A percentile compares a stretch with the other conserved stretches of the same genome.
phyloP scores from a whole-genome alignment of 2,888 invertebrate species.

The Drosophila greeni region DNA sequence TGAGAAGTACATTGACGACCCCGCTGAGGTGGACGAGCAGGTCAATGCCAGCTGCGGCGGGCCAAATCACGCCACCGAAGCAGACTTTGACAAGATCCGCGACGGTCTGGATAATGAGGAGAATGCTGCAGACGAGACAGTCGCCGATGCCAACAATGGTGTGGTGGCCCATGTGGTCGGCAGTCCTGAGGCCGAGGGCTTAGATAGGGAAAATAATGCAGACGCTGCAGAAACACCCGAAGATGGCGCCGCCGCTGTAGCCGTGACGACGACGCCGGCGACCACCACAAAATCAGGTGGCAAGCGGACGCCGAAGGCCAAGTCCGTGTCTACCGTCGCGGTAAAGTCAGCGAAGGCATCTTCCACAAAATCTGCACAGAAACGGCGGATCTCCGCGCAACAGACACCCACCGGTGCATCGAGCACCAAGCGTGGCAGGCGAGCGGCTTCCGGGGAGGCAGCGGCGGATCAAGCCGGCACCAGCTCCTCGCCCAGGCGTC shows the following conservation, averaged over 20 bases:
- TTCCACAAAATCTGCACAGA: constrained; percentile 62
- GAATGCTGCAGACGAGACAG: constrained; percentile 26
- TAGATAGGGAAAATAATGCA: constrained; percentile 52
- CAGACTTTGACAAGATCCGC: constrained; percentile 86
- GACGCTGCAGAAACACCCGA: constrained; percentile 37
- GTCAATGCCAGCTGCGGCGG: constrained; percentile 70
- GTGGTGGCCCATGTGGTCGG: constrained; percentile 64
- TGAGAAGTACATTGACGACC: constrained; percentile 87
- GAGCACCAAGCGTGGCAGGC: constrained; percentile 77
- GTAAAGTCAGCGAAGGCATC: constrained; percentile 66
- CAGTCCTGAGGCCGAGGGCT: constrained; percentile 58
- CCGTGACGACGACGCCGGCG: constrained; percentile 40
- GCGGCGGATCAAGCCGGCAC: constrained; percentile 56
- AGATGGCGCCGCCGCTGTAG: constrained; percentile 1
- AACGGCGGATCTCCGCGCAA: constrained; percentile 59
- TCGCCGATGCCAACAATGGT: constrained; percentile 57
- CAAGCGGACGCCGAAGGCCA: constrained; percentile 75
- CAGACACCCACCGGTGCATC: constrained; percentile 53
- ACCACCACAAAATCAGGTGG: constrained; percentile 50
- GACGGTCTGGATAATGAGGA: constrained; percentile 78
- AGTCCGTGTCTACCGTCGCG: constrained; percentile 63
- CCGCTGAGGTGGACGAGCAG: constrained; percentile 79
- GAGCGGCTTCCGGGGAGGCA: constrained; percentile 80
- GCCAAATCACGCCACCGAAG: constrained; percentile 81
- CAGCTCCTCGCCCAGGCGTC: constrained; percentile 62